These are phyloP conservation scores for Eurypyga helias DNA, from an alignment of 2,113 vertebrate genomes.

Conservation along the genomic window DNA sequence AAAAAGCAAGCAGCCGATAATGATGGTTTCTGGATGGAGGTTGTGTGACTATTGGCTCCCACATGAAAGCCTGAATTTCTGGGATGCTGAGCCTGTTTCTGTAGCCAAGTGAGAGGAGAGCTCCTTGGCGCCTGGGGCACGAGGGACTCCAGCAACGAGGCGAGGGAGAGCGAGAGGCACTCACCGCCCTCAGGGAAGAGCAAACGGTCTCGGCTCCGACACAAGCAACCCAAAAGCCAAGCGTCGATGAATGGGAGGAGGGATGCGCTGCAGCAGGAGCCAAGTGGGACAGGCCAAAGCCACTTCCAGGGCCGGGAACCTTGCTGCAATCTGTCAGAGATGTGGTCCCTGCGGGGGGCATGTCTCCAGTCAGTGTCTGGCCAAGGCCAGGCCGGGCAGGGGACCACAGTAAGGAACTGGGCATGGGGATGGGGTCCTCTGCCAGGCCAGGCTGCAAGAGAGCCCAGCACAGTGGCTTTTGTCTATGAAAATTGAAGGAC, in stretches of 20 bases:
- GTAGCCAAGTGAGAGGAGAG: slow-evolving; percentile 51
- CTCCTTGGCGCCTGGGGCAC: background rate
- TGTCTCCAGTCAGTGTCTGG: background rate
- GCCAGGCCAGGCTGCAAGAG: background rate
- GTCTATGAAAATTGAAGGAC: background rate
- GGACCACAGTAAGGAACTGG: background rate
- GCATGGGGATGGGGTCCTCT: background rate
- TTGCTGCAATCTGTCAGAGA: background rate
- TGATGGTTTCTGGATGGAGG: slow-evolving; percentile 61
- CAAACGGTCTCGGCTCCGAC: background rate
- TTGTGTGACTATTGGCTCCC: slow-evolving; percentile 66
- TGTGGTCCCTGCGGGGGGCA: background rate
- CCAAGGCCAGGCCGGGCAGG: rapidly evolving
- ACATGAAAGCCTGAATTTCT: slow-evolving; percentile 53
- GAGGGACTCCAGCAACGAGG: background rate
- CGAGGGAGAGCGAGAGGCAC: background rate
- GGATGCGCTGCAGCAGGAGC: background rate
- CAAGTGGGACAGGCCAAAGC: background rate
- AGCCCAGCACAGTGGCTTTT: background rate
- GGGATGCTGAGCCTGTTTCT: slow-evolving; percentile 45
- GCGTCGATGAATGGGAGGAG: rapidly evolving
- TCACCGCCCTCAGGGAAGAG: background rate
- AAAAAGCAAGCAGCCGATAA: slow-evolving; percentile 26
- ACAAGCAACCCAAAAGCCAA: background rate
- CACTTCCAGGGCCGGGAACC: background rate